Conservation (phyloP, 2,888 invertebrate species). For the Sinohyriopsis cumingii region DNA sequence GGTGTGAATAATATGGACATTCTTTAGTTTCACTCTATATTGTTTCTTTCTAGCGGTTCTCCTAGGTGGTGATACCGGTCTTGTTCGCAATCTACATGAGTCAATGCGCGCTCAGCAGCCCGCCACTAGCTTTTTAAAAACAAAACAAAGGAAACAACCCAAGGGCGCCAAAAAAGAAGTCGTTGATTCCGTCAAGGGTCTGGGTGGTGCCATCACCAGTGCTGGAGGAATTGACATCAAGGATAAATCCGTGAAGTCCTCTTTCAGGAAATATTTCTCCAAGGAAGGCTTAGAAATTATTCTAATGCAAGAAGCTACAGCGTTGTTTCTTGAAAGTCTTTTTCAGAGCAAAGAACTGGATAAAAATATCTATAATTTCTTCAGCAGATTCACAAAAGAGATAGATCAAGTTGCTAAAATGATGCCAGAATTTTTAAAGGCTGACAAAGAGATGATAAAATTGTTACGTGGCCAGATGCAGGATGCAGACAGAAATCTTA, state of each 20-base stretch:
- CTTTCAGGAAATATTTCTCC: conserved; percentile 43
- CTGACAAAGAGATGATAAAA: conserved; percentile 54
- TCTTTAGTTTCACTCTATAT: too few species aligned
- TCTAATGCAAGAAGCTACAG: conserved; percentile 50
- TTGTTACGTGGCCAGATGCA: conserved; percentile 42
- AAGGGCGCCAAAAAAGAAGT: conserved; percentile 30
- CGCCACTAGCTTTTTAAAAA: conserved; percentile 21
- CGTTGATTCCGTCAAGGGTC: conserved; percentile 34
- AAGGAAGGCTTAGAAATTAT: conserved; percentile 16
- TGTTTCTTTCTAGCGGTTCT: conserved; percentile 38
- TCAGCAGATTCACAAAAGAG: conserved; percentile 49
- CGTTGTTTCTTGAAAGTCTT: conserved; percentile 41
- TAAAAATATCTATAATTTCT: conserved; percentile 48
- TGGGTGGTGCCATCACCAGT: conserved; percentile 49
- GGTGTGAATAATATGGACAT: too few species aligned
- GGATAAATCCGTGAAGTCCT: conserved; percentile 37
- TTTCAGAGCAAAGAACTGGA: conserved; percentile 37
- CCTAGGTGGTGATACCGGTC: conserved; percentile 47
- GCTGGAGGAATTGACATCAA: conserved; percentile 36
- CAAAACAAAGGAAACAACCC: conserved; percentile 41
- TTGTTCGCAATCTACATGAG: conserved; percentile 49
- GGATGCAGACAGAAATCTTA: conserved; percentile 41
- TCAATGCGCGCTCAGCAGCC: conserved; percentile 51
- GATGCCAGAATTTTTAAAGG: conserved; percentile 59
- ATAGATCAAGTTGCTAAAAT: conserved; percentile 51